Conservation (phyloP, 2,113 vertebrate species). For the Ceratotherium simum region DNA sequence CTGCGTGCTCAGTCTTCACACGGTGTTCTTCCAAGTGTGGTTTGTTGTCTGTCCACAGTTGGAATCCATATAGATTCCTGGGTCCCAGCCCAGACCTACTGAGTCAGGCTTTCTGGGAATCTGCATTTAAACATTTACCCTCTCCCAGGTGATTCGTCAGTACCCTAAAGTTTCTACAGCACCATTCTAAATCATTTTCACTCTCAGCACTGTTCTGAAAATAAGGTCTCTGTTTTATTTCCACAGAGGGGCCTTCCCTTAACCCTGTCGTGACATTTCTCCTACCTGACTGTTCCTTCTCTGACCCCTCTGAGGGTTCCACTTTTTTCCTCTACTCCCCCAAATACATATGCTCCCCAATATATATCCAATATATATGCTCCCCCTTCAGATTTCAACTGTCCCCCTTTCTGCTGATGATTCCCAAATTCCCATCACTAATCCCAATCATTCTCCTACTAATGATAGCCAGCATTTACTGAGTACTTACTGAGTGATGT, state of each 20-base stretch:
- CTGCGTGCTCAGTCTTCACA: not conserved
- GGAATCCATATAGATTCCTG: not conserved
- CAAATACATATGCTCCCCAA: not conserved
- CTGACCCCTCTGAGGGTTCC: not conserved
- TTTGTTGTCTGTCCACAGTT: not conserved
- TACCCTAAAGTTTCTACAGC: not conserved
- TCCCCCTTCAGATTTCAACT: not conserved
- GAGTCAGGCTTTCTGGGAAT: not conserved
- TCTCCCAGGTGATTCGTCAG: not conserved
- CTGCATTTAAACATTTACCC: not conserved
- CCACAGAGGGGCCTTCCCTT: not conserved
- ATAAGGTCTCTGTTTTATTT: not conserved
- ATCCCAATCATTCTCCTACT: not conserved
- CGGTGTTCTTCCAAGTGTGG: not conserved
- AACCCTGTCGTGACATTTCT: not conserved
- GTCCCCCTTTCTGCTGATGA: not conserved
- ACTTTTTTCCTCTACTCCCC: not conserved
- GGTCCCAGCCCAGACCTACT: not conserved
- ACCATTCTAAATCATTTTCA: no score
- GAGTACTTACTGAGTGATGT: not conserved
- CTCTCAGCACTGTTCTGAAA: not conserved
- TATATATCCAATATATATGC: not conserved
- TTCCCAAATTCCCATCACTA: not conserved
- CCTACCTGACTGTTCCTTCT: not conserved
- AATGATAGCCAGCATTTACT: not conserved